Evolutionary conservation across 2,113 vertebrate species (phyloP), one percentile per base, ranked within the genome.

Genomic region (Oncorhynchus gorbuscha): DNA sequence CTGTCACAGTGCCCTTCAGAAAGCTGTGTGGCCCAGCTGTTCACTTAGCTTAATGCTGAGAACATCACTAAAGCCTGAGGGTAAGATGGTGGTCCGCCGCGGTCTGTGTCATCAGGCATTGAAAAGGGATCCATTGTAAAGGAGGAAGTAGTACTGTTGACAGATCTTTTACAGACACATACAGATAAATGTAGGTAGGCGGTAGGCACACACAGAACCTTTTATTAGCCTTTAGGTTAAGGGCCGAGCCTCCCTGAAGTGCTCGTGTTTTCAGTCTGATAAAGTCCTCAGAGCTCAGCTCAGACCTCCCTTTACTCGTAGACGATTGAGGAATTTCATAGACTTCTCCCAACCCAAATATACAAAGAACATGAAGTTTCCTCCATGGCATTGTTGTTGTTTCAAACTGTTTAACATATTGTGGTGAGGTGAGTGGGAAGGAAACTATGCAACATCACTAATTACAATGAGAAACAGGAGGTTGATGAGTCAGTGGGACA

Each of bases 11-110:
- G 75, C 75, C 86, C 75, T 45, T 75, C 71, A 64, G 58, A 82
- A 82, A 86, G 78, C 51, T 88, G 82, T 82, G 78, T 18, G 51
- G 76, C 71, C 85, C 83, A 86, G 83, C 79, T 87, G 87, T 39
- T 78, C 62, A 69, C 26, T 32, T 66, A 81, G 74, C 55, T 70
- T 71, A 72, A 35, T 48, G 45, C 68, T 24, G 68, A 75, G 61
- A 84, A 78, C 20, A 77, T 65, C 77, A 35, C 30, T 69, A 71
- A 39, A 66, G 51, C 26, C 22, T 11, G 20, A 3, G 61, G 55
- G 62, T 35, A 68, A 75, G 30, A 22, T 30, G 39, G 45, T 24
- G 51, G 69, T 24, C 22, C 22, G 1, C 12, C 5, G 24, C 59
- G 8, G 11, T 39, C 69, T 51, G 69, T 51, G 45, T 51, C 59